phyloP scores from a whole-genome alignment of 2,888 invertebrate species.

The Dendrolimus houi region DNA sequence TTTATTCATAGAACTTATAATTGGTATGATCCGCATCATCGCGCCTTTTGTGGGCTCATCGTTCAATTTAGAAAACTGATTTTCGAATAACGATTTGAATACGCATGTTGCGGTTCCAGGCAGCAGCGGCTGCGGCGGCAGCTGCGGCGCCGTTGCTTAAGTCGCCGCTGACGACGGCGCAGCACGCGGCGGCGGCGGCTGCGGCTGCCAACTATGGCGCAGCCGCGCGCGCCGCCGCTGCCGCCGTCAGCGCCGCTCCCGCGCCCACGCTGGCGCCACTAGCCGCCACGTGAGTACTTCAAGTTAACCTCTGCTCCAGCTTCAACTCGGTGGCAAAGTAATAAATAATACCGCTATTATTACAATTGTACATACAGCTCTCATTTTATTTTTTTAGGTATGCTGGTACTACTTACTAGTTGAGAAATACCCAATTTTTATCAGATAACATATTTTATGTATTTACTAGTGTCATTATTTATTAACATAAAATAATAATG shows the following conservation, averaged over 20 bases:
- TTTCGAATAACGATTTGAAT: conserved; percentile 4
- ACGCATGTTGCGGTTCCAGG: conserved; percentile 34
- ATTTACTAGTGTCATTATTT: background rate
- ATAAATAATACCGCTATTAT: too few relatives aligned
- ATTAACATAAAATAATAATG: background rate
- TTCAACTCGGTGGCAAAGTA: background rate
- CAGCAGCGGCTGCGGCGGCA: conserved; percentile 82
- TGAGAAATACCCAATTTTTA: too few relatives aligned
- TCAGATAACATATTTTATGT: too few relatives aligned
- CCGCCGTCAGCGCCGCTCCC: conserved; percentile 80
- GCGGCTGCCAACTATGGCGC: conserved; percentile 92
- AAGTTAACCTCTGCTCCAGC: conserved; percentile 8
- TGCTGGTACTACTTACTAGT: too few relatives aligned
- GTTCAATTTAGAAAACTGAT: conserved; percentile 23
- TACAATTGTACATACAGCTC: too few relatives aligned
- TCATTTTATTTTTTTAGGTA: too few relatives aligned
- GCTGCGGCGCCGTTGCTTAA: conserved; percentile 88
- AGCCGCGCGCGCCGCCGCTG: conserved; percentile 88
- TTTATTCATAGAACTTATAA: too few relatives aligned
- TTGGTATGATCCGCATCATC: too few relatives aligned
- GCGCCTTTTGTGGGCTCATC: conserved; percentile 47
- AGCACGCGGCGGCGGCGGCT: conserved; percentile 91
- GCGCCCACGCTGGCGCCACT: conserved; percentile 66
- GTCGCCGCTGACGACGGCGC: conserved; percentile 88
- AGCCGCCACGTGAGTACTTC: conserved; percentile 45